These are phyloP conservation scores for Siniperca knerii DNA, from an alignment of 2,113 vertebrate genomes.

Conservation along the genomic window DNA sequence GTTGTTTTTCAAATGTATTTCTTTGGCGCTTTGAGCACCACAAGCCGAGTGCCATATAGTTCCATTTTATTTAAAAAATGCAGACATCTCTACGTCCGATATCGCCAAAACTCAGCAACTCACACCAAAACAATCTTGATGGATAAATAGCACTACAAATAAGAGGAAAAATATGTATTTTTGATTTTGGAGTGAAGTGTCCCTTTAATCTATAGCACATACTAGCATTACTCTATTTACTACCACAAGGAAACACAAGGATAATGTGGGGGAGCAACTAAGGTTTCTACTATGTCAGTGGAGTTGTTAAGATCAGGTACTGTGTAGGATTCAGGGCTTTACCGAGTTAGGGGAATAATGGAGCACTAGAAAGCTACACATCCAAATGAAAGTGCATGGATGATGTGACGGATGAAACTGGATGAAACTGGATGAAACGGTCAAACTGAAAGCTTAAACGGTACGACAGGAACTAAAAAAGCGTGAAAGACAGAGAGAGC, in stretches of 20 bases:
- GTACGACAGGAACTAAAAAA: constrained; percentile 71
- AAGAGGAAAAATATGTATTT: too few relatives aligned
- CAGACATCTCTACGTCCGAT: too few relatives aligned
- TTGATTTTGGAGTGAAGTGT: too few relatives aligned
- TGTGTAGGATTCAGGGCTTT: constrained; percentile 66
- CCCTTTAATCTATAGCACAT: constrained; percentile 32
- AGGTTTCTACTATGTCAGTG: constrained; percentile 65
- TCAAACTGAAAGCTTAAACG: constrained; percentile 71
- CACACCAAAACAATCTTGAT: too few relatives aligned
- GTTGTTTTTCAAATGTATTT: too few relatives aligned
- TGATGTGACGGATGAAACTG: constrained; percentile 58
- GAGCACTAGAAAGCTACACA: constrained; percentile 66
- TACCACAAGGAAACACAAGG: constrained; percentile 63
- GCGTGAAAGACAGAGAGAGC: constrained; percentile 77
- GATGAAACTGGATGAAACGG: constrained; percentile 63
- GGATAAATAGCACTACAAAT: too few relatives aligned
- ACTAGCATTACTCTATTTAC: constrained; percentile 47
- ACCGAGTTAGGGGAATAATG: constrained; percentile 68
- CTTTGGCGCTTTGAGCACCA: too few relatives aligned
- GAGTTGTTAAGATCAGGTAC: constrained; percentile 59
- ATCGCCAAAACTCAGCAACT: too few relatives aligned
- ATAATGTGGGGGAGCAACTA: constrained; percentile 69
- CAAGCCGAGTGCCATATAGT: too few relatives aligned
- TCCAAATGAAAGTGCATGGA: constrained; percentile 69
- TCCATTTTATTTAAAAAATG: too few relatives aligned